Evolutionary conservation across 2,888 invertebrate species (phyloP), one percentile per base, ranked within the genome.

Genomic region (Lasioglossum pauxillum): DNA sequence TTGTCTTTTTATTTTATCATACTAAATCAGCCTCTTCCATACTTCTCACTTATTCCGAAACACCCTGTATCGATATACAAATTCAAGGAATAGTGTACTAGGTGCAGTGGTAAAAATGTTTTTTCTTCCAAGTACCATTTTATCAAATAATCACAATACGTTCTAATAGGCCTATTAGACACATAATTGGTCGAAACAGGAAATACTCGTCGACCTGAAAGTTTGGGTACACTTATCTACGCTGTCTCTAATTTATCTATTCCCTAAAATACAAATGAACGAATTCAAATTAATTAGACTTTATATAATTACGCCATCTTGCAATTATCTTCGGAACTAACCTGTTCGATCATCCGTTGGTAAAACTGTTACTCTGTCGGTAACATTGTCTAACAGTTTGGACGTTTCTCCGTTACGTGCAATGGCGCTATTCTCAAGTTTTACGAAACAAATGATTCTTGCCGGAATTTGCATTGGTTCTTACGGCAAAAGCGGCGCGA

Each of bases 81-180:
- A 49, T 44, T 75, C 46, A 78, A 38, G 57, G 44, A 75, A 38
- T 75, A 83, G 71, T 69, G 75, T 78, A n/a, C 76, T 53, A 60
- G 78, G 71, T 69, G 75, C 83, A n/a, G 82, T 53, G 71, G 41
- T 75, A 72, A 41, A 74, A 77, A 78, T 46, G 74, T 83, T 78
- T 60, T 60, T 64, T 74, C 35, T 19, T 67, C 73, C 44, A 77
- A 60, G 53, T 77, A 69, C 57, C 76, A 49, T 23, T 72, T 73
- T 49, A 1, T 64, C 16, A 84, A 78, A 75, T 64, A 77, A 82
- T 53, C 82, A 72, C 57, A 35, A 67, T 78, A 67, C 41, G 8
- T 77, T 80, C 31, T 69, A 67, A 44, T 87, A 85, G 86, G 86
- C 86, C 85, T 41, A 67, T 64, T 64, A 67, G 73, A 74, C 67